These are phyloP conservation scores for Chondrilla cf. caribensis DNA, from an alignment of 37 sponge, comb jelly and placozoan genomes.

Conservation along the genomic window DNA sequence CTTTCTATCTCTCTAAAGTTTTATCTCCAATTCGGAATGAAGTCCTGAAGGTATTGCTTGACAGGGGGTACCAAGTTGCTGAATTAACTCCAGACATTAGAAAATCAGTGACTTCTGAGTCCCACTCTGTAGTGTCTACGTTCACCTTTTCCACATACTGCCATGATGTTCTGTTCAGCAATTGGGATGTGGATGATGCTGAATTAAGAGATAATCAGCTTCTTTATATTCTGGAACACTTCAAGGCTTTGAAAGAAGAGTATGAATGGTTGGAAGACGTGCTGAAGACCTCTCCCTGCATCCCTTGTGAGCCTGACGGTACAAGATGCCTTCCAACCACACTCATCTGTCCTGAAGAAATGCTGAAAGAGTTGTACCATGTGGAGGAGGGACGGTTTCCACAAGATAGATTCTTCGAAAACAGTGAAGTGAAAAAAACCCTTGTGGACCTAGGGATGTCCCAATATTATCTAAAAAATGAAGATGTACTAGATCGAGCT, in stretches of 20 bases:
- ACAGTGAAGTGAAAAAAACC: neutral
- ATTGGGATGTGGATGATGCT: too few species aligned
- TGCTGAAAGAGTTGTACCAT: slow-evolving; percentile 22
- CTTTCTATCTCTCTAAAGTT: neutral
- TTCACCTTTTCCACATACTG: too few species aligned
- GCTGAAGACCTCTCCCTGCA: slow-evolving; percentile 22
- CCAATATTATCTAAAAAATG: neutral
- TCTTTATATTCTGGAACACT: neutral
- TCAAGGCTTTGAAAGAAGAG: neutral
- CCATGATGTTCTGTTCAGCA: too few species aligned
- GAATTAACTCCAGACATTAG: slow-evolving; percentile 23
- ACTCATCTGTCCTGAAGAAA: slow-evolving; percentile 31
- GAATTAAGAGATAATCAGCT: neutral
- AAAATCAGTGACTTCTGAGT: neutral
- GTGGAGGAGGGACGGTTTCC: slow-evolving; percentile 51
- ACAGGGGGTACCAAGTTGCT: slow-evolving; percentile 6
- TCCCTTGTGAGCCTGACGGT: slow-evolving; percentile 14
- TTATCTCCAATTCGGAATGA: slow-evolving; percentile 1
- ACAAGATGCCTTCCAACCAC: neutral
- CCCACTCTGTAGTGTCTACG: too few species aligned
- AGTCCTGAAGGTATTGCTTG: slow-evolving; percentile 19
- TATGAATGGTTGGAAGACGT: slow-evolving; percentile 29
- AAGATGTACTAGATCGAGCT: slow-evolving; percentile 45
- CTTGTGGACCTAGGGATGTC: slow-evolving; percentile 40
- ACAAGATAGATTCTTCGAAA: neutral